These are phyloP conservation scores for human DNA, from an alignment of 2,113 vertebrate genomes.

Conservation along the genomic window DNA sequence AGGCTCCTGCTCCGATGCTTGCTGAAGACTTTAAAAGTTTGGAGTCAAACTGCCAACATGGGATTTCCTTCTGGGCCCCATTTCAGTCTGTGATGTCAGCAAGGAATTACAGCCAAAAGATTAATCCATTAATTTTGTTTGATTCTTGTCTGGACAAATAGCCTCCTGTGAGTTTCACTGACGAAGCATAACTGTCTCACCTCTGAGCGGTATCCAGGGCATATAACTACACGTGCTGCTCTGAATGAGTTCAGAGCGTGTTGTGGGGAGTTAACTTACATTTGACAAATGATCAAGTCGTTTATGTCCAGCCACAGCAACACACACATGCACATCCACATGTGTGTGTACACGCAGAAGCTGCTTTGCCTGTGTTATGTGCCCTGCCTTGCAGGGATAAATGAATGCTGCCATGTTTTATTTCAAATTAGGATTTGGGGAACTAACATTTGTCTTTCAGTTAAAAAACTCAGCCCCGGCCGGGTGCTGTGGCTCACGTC, in stretches of 20 bases:
- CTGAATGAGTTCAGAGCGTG: not conserved
- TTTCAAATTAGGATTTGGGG: conserved; percentile 38
- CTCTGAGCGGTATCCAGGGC: conserved; percentile 35
- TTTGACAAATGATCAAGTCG: not conserved
- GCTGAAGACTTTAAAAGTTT: not conserved
- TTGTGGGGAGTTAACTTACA: not conserved
- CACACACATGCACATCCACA: too few species aligned
- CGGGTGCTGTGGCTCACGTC: too few species aligned
- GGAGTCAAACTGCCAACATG: conserved; percentile 34
- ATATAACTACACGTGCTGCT: not conserved
- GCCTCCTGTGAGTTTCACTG: not conserved
- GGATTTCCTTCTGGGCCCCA: conserved; percentile 36
- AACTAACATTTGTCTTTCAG: conserved; percentile 51
- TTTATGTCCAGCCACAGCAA: conserved; percentile 47
- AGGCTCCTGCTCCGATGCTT: accelerated
- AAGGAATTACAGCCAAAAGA: conserved; percentile 25
- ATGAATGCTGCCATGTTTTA: not conserved
- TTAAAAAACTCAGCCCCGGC: not conserved
- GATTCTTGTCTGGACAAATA: conserved; percentile 19
- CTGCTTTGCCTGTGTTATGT: not conserved
- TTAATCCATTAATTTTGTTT: conserved; percentile 33
- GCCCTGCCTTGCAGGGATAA: not conserved
- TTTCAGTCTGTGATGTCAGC: not conserved
- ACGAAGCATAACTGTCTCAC: not conserved
- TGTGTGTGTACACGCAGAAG: accelerated